Percentiles rank a stretch among this genome's conserved stretches.
These are phyloP conservation scores for Umimayanthus chanpuru DNA, from an alignment of 92 coral and sea anemone genomes.

Conservation along the genomic window DNA sequence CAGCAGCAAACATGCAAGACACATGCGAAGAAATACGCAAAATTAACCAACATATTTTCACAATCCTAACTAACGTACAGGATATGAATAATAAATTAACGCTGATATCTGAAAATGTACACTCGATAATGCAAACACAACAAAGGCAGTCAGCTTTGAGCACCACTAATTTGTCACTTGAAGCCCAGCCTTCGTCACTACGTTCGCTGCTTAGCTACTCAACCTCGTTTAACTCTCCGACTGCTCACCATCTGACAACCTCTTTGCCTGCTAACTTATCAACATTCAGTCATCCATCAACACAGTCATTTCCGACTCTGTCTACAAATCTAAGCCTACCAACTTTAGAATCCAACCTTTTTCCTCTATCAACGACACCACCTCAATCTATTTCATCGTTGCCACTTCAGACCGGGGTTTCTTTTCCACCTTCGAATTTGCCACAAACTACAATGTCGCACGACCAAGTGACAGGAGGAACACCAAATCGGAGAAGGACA, in stretches of 20 bases:
- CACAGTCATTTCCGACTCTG: background rate
- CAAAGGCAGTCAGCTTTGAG: background rate
- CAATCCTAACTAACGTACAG: constrained; percentile 9
- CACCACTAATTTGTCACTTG: background rate
- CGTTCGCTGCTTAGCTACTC: background rate
- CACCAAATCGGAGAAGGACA: background rate
- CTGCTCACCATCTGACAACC: background rate
- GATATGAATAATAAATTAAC: background rate
- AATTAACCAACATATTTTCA: constrained; percentile 2
- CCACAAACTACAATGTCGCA: background rate
- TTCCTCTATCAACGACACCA: background rate
- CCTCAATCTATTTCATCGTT: background rate
- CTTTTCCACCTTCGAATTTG: background rate
- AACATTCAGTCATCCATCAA: background rate
- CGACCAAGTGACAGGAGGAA: background rate
- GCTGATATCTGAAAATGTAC: background rate
- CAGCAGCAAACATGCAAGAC: background rate
- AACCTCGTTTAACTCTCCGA: background rate
- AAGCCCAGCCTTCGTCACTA: too few species aligned
- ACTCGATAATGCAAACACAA: constrained; percentile 21
- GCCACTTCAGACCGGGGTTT: background rate
- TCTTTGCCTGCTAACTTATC: background rate
- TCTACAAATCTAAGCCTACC: constrained; percentile 1
- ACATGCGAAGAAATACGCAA: background rate
- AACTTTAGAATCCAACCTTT: background rate